These are phyloP conservation scores for Gymnoscelis rufifasciata DNA, from an alignment of 2,888 invertebrate genomes.

Conservation along the genomic window DNA sequence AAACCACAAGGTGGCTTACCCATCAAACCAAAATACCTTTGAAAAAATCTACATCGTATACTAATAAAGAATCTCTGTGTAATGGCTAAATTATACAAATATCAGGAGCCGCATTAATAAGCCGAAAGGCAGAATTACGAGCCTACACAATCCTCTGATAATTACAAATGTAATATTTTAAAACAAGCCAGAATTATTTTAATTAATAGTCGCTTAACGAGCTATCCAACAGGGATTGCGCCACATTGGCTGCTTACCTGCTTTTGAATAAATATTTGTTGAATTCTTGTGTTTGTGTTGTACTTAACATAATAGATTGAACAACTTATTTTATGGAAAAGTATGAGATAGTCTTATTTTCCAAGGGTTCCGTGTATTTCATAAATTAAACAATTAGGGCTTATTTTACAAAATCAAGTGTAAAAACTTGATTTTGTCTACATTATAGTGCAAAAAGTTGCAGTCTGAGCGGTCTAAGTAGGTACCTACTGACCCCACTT, in stretches of 20 bases:
- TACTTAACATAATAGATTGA: too few relatives aligned
- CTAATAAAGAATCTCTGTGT: background rate
- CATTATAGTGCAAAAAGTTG: too few relatives aligned
- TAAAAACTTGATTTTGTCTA: too few relatives aligned
- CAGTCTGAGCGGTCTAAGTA: too few relatives aligned
- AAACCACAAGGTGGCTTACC: background rate
- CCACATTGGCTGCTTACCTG: slow-evolving; percentile 19
- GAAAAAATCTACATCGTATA: background rate
- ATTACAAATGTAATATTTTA: slow-evolving; percentile 14
- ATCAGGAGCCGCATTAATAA: slow-evolving; percentile 4
- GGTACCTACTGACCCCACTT: too few relatives aligned
- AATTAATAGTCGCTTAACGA: slow-evolving; percentile 25
- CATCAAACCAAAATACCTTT: background rate
- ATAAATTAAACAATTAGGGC: too few relatives aligned
- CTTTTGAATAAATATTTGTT: slow-evolving; percentile 16
- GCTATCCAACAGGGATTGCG: slow-evolving; percentile 25
- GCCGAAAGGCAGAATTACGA: slow-evolving; percentile 15
- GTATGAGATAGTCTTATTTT: too few relatives aligned
- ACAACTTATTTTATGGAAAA: too few relatives aligned
- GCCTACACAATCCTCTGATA: slow-evolving; percentile 12
- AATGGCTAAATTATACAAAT: slow-evolving; percentile 20
- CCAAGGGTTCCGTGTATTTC: too few relatives aligned
- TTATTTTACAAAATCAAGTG: too few relatives aligned
- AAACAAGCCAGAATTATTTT: slow-evolving; percentile 18
- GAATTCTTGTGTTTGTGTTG: slow-evolving; percentile 8